phyloP scores from a whole-genome alignment of 1,140 invertebrate genomes.

The silkworm (Bombyx mori) region ASM3026992v2 NC_085127.1:14446001-14446500 shows the following conservation, averaged over 20 bases:
- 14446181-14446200: constrained; percentile 2
- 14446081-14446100: no score
- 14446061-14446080: no score
- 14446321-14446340: constrained; percentile 2
- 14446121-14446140: no score
- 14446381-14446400: constrained; percentile 8
- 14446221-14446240: no score
- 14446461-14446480: constrained; percentile 7
- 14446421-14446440: constrained; percentile 10
- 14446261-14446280: constrained; percentile 8
- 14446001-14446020: no score
- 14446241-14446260: no score
- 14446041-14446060: no score
- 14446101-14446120: no score
- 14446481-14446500: constrained; percentile 6
- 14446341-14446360: background rate
- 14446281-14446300: constrained; percentile 9
- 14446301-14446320: background rate
- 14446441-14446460: constrained; percentile 5
- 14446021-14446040: no score
- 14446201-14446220: constrained; percentile 2
- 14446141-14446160: no score
- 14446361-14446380: no score
- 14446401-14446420: constrained; percentile 6
- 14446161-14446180: no score